These are phyloP conservation scores for Platichthys stellatus DNA, from an alignment of 2,113 vertebrate genomes.

Conservation along the genomic window DNA sequence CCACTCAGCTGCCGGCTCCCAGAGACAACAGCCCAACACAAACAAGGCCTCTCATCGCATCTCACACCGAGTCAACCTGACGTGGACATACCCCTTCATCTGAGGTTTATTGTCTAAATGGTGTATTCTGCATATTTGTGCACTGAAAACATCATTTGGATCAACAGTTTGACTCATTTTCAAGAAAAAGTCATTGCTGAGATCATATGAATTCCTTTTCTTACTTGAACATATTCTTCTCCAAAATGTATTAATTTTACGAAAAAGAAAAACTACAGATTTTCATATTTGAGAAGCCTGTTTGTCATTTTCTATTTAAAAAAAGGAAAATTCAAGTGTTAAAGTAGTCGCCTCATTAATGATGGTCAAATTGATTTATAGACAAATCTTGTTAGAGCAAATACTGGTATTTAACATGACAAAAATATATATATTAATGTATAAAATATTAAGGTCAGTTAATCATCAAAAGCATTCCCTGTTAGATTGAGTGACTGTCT, in stretches of 20 bases:
- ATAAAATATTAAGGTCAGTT: neutral
- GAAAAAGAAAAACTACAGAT: no score
- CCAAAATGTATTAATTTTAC: neutral
- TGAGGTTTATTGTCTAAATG: neutral
- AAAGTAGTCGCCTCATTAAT: neutral
- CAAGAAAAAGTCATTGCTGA: constrained; percentile 3
- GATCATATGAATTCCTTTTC: neutral
- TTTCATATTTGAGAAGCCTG: no score
- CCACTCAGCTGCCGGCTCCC: constrained; percentile 24
- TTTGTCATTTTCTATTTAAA: neutral
- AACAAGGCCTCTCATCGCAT: constrained; percentile 9
- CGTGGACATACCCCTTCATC: neutral
- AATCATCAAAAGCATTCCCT: neutral
- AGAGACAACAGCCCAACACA: constrained; percentile 5
- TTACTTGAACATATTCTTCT: neutral
- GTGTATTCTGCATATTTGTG: neutral
- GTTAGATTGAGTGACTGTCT: no score
- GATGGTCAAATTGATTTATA: no score
- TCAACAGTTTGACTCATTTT: constrained; percentile 4
- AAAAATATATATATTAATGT: neutral
- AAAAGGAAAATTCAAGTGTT: neutral
- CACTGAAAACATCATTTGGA: neutral
- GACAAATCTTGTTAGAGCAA: no score
- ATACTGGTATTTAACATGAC: no score
- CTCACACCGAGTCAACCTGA: neutral